phyloP scores from a whole-genome alignment of 2,113 vertebrate species.

The Isurus oxyrinchus region DNA sequence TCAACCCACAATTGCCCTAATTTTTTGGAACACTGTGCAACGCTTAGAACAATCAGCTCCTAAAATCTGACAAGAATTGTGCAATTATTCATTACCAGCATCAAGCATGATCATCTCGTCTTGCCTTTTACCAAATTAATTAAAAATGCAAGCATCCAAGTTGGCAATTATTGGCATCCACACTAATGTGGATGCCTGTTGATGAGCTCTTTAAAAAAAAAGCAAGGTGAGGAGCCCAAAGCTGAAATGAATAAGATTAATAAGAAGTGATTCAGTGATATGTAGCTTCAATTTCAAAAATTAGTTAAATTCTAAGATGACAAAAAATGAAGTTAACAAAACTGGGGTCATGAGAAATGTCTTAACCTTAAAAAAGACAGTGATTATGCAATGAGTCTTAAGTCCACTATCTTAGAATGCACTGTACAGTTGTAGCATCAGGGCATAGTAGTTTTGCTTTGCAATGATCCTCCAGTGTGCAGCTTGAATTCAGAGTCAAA shows the following conservation, averaged over 20 bases:
- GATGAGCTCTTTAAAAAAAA: too few relatives aligned
- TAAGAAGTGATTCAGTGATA: neutral
- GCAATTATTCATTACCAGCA: neutral
- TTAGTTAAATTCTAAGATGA: neutral
- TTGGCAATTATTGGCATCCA: neutral
- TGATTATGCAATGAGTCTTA: neutral
- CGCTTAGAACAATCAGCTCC: neutral
- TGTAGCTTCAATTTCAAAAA: neutral
- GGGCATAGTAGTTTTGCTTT: neutral
- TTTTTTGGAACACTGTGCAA: neutral
- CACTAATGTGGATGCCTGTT: too few relatives aligned
- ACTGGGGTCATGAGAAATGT: neutral
- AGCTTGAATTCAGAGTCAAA: neutral
- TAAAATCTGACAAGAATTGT: neutral
- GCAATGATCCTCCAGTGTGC: neutral
- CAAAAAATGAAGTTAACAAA: neutral
- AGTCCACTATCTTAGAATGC: neutral
- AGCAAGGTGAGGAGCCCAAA: too few relatives aligned
- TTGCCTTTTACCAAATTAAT: neutral
- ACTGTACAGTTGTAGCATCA: neutral
- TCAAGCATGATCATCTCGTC: neutral
- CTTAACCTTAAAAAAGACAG: neutral
- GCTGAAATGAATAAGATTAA: neutral
- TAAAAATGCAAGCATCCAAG: neutral
- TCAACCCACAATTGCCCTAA: neutral